These are phyloP conservation scores for Camponotus floridanus DNA, from an alignment of 1,140 invertebrate genomes.

Conservation along the genomic window DNA sequence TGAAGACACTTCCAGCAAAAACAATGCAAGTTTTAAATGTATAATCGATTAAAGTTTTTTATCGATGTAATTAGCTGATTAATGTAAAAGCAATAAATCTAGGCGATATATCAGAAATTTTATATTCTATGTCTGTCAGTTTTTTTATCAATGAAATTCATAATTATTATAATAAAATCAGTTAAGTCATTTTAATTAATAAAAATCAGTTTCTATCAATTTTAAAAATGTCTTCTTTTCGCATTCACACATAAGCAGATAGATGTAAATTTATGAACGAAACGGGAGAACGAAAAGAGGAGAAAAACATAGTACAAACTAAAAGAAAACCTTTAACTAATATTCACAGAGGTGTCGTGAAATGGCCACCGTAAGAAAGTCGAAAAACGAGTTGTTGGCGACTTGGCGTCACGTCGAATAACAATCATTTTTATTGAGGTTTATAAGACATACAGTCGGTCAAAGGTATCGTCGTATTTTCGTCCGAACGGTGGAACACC, in stretches of 20 bases:
- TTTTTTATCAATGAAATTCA: no score
- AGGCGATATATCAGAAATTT: no score
- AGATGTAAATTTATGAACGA: constrained; percentile 11
- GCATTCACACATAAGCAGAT: neutral
- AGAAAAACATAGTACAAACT: constrained; percentile 27
- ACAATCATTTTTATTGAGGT: constrained; percentile 51
- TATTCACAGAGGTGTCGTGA: constrained; percentile 26
- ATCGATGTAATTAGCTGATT: neutral
- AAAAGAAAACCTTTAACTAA: constrained; percentile 39
- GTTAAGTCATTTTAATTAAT: no score
- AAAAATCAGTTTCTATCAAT: neutral
- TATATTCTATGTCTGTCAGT: neutral
- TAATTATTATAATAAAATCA: no score
- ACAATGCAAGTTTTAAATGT: neutral
- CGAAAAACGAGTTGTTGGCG: constrained; percentile 54
- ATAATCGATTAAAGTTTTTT: neutral
- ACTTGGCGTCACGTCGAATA: constrained; percentile 45
- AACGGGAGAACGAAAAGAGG: constrained; percentile 17
- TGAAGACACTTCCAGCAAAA: neutral
- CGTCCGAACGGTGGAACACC: neutral
- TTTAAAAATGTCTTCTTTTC: neutral
- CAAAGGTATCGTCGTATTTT: constrained; percentile 57
- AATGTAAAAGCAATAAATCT: neutral
- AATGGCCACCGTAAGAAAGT: constrained; percentile 51
- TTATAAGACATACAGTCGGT: constrained; percentile 42